Base-by-base conservation (phyloP, 1,140 invertebrate species). In the Nylanderia fulva region DNA sequence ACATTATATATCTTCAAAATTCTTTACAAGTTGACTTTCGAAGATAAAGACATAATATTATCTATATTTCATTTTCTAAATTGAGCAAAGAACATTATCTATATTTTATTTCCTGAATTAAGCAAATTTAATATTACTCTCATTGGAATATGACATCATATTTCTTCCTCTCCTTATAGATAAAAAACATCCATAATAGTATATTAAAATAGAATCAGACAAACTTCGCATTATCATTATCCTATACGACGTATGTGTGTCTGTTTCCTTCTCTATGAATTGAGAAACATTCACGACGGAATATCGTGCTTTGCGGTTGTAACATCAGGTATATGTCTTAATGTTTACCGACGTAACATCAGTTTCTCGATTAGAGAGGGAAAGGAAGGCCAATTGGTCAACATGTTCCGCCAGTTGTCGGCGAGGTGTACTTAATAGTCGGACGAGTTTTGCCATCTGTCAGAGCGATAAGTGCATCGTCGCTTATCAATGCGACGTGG, bases 321-420 rank as follows among this genome's bases (percentile, higher is more conserved):
- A 24, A 29, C 42, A 76, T 42, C 45, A 18, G 71, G 36, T 71
- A 86, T 36, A 60, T 88, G 79, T 88, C 84, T 52, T 27, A 82
- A 66, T 88, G 52, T 88, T 88, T 88, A 88, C 64, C 24, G 42
- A 39, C 39, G 18, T 42, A 58, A 42, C 80, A 29, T 33, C 27
- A n/a, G 24, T 74, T 76, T 88, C 11, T 24, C 21, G 13, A 15
- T 15, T 48, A 58, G 84, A 88, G 87, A 88, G 83, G 87, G 86
- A 68, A 56, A 52, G 18, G 64, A 48, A n/a, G 52, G 54, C 29
- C 7, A 60, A 71, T 29, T 48, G 68, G 39, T 33, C 63, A 21
- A 42, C 54, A 45, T n/a, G 42, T 24, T 76, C 21, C 42, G 71
- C 56, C 72, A 42, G 69, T 83, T 52, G 58, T 42, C n/a, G 21